Base-by-base conservation (phyloP, 2,888 invertebrate species). In the Nomada lathburiana region DNA sequence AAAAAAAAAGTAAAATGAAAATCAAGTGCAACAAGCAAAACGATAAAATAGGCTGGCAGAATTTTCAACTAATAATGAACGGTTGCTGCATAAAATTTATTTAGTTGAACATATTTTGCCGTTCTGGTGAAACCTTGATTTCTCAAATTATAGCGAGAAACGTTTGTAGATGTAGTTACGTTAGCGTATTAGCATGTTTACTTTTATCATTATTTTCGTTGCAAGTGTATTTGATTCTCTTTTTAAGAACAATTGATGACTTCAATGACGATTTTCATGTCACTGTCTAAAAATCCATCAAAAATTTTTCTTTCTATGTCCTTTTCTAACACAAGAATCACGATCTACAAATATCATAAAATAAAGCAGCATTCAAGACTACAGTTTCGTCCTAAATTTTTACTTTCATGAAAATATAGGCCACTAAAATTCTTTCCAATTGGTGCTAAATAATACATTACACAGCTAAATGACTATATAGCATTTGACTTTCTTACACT, bases 321-420 rank as follows among this genome's bases (percentile, higher is more conserved):
- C 47, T 16, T 16, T 13, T 47, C 47, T 11, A 47, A 47, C 47
- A 47, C 47, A 47, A 47, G 16, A 47, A 16, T 16, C 47, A 47
- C 47, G 47, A 47, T 47, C 47, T 47, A 47, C 47, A 16, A 13
- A 13, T 47, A 47, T 16, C 13, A 47, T 13, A 47, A 47, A 47
- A 47, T 47, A 47, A 47, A 47, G 47, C 47, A 47, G 47, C 47
- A 47, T 47, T 47, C n/a, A 18, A n/a, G n/a, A 53, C 53, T 53
- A 53, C 53, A 18, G n/a, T n/a, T 53, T 53, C n/a, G 10, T 53
- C n/a, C 18, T 16, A 50, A 18, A 16, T 50, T 53, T 53, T n/a
- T 53, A 53, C n/a, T 53, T 53, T 53, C n/a, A 53, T n/a, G 53
- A 53, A 53, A 53, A n/a, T n/a, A 53, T n/a, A 53, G 10, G 53